phyloP scores from a whole-genome alignment of 1,140 invertebrate genomes.

The Brachionus rotundiformis region DNA sequence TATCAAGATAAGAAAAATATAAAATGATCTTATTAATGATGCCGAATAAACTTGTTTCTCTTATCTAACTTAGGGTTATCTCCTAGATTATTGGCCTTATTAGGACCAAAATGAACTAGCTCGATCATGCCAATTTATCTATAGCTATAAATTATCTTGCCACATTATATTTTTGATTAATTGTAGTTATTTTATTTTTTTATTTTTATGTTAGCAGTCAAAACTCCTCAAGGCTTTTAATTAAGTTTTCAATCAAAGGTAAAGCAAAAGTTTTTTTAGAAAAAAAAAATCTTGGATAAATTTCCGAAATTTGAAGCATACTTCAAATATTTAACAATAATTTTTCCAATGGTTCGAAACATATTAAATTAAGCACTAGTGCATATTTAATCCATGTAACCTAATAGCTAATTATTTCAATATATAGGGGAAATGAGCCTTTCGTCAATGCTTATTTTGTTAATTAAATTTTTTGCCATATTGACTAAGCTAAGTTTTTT shows the following conservation, averaged over 20 bases:
- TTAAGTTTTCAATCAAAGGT: background rate
- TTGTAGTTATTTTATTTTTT: background rate
- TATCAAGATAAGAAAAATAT: background rate
- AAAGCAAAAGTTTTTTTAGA: background rate
- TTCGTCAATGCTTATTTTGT: background rate
- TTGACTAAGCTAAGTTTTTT: too few relatives aligned
- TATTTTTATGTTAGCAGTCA: background rate
- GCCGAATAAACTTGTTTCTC: background rate
- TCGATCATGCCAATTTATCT: background rate
- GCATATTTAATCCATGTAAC: background rate
- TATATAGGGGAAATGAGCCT: background rate
- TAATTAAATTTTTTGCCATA: background rate
- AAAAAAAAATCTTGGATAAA: background rate
- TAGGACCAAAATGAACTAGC: background rate
- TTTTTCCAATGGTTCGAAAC: background rate
- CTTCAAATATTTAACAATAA: background rate
- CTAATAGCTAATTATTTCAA: background rate
- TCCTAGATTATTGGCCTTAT: background rate
- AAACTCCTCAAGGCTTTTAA: background rate
- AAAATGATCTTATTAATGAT: background rate
- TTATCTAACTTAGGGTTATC: background rate
- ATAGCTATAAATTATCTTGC: background rate
- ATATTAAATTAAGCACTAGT: background rate
- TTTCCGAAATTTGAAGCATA: background rate
- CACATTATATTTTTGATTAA: background rate